Evolutionary conservation across 64 coral and sea anemone genomes (phyloP).

Genomic region (Hydrozoanthus tunicans): DNA sequence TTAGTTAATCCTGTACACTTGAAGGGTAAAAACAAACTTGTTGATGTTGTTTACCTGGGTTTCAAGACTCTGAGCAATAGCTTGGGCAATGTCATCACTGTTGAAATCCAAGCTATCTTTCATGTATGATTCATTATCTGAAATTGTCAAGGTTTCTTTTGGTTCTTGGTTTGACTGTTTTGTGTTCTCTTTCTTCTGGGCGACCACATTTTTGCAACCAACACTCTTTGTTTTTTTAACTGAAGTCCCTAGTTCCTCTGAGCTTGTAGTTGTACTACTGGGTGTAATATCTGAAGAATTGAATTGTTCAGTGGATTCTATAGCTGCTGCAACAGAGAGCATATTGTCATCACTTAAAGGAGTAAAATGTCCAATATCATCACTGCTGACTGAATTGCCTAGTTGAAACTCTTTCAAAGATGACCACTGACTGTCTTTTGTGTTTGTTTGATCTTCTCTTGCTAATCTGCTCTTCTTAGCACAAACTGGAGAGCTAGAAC

Average conservation of each 20-base stretch:
- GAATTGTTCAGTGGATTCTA: not conserved
- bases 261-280: not conserved
- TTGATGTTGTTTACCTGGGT: not conserved
- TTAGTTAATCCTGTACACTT: too few relatives aligned
- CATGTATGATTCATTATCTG: not conserved
- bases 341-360: not conserved
- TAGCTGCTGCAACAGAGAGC: slow-evolving; percentile 21
- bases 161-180: not conserved
- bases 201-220: not conserved
- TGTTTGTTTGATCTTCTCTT: not conserved
- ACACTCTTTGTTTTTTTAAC: not conserved
- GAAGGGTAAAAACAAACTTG: not conserved
- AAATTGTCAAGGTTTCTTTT: not conserved
- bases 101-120: not conserved
- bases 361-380: slow-evolving; percentile 20
- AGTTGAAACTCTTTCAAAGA: not conserved
- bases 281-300: not conserved
- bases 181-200: not conserved
- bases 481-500: not conserved
- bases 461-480: not conserved
- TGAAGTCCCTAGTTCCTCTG: not conserved
- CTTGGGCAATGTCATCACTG: slow-evolving; percentile 22
- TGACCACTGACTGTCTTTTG: not conserved
- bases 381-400: not conserved
- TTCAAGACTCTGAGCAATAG: slow-evolving; percentile 40